Evolutionary conservation across 2,888 invertebrate species (phyloP), one percentile per base, ranked within the genome.

Genomic region (Protodeltote pygarga): DNA sequence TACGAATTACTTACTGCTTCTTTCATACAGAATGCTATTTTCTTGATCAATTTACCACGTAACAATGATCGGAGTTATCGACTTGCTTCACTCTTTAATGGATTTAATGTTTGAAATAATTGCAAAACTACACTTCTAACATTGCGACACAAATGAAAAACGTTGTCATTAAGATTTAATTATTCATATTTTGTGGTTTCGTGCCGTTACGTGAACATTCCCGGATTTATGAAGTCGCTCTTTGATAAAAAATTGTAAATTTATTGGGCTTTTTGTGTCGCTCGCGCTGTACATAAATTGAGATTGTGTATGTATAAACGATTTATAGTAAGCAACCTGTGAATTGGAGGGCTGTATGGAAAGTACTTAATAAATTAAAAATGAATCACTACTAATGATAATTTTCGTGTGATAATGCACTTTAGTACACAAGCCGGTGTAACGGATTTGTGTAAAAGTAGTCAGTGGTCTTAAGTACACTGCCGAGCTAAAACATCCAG

Each of bases 331-430:
- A 66, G 61, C 44, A 46, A 59, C 47, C 65, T 66, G 64, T 64
- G 64, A 71, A 75, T 70, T 77, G 78, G 77, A 77, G 76, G 81
- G 75, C 78, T 80, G 76, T 78, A 78, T 74, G 80, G 76, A 71
- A 79, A 86, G 88, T 88, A 88, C 88, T 88, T 88, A 88, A 87
- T 77, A 61, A 50, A 47, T 49, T 62, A 60, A 51, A 73, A 75
- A 67, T 69, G 65, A 68, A 66, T 65, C 73, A 79, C 74, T 74
- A 75, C 64, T 77, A n/a, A 77, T 77, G 60, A 62, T 52, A 52
- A 39, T 75, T 73, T 71, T 74, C 58, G 80, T 80, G 81, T 86
- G 85, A 84, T 86, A 84, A 73, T 72, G 73, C 75, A 81, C 77
- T 70, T 70, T 75, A 65, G 58, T 48, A 52, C 45, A 59, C 55